Base-by-base conservation (phyloP, 2,888 invertebrate genomes). In the Polylopha cassiicola region DNA sequence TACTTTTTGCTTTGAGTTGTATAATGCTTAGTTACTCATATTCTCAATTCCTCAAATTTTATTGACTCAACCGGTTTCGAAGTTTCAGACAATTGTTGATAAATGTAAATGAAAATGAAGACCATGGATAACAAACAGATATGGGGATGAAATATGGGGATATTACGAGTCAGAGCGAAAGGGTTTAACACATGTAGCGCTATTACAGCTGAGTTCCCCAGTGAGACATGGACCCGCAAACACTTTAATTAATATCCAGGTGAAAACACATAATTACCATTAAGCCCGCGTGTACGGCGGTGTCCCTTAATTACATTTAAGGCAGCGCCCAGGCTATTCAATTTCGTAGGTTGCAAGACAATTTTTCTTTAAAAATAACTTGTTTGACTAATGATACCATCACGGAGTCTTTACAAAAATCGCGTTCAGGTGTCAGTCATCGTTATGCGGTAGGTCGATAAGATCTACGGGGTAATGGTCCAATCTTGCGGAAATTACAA, bases 221-320 rank as follows among this genome's bases (percentile, higher is more conserved):
- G 22, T 9, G 39, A 33, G 7, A 17, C 8, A 14, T 15, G 38
- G 10, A 11, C 10, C 17, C 26, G 26, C 28, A 27, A 32, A 32
- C 38, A 33, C 17, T 33, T 39, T 39, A 32, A 39, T 39, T 39
- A 39, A 33, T 39, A 33, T 39, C n/a, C 27, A 39, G 23, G 28
- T 33, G 39, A n/a, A n/a, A 27, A 17, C 22, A 28, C 32, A 9
- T 28, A 33, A 29, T 17, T 23, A 21, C 33, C 21, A 28, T 39
- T 39, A 28, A 13, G 28, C 18, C 7, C 20, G 16, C n/a, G n/a
- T n/a, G 29, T 15, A 32, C 15, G 31, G 29, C 17, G 18, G 26
- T 10, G 11, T 21, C 38, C 16, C 13, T 32, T 39, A 16, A 27
- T 39, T 39, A 27, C 27, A 7, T 21, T 33, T 14, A 28, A 13